Base-by-base conservation (phyloP, 2,888 invertebrate species). In the Eupithecia pulchellata region DNA sequence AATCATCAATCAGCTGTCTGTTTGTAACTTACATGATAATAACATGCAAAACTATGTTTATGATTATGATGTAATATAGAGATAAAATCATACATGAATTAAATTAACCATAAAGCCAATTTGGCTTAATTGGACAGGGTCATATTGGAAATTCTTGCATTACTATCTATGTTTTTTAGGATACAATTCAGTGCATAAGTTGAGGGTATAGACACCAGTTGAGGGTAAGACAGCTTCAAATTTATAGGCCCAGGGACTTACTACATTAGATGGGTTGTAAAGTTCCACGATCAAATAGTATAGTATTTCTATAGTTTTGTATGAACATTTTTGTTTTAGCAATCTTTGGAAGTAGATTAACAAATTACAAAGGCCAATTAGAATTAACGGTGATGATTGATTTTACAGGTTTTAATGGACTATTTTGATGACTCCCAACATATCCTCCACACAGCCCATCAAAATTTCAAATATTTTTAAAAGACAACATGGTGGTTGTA, bases 31-130 rank as follows among this genome's bases (percentile, higher is more conserved):
- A 6, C 1, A 29, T 57, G 27, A 57, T 20, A 17, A 29, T 57
- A 57, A 57, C 57, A 47, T 47, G 2, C 9, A 47, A 47, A 47
- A 47, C n/a, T 47, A 47, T 47, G 42, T 20, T n/a, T n/a, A 42
- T 47, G 42, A 20, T n/a, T n/a, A 42, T 47, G 42, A 20, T 5
- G 42, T 20, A 20, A 47, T 47, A 47, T n/a, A n/a, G 42, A 20
- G 42, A 47, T 47, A 47, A 47, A n/a, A 42, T 8, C n/a, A 47
- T 20, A 47, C 9, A 20, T 30, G 30, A 8, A 20, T 9, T 47
- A 9, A 9, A 8, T n/a, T 47, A 20, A 47, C n/a, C 6, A 17
- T 17, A 39, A 39, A 17, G 39, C 39, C 39, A 39, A 17, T 39
- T 39, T 39, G 39, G 17, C 6, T 17, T 39, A n/a, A 8, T n/a